A percentile compares a stretch with the other conserved stretches of the same genome.
These are phyloP conservation scores for Scyliorhinus canicula DNA, from an alignment of 2,797 vertebrate species.

Conservation along the genomic window DNA sequence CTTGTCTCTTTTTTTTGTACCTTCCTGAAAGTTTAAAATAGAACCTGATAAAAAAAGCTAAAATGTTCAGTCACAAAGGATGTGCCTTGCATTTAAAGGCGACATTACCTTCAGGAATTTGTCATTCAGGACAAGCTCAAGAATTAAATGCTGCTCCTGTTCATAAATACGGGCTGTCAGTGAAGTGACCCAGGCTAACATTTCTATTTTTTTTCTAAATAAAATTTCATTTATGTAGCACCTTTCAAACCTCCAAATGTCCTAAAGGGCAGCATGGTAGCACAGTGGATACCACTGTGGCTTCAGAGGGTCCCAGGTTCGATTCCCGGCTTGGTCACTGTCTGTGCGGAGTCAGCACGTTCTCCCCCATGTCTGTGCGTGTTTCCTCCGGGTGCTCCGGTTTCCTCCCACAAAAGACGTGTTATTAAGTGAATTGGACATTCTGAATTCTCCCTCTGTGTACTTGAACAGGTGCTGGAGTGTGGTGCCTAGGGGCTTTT, in stretches of 20 bases:
- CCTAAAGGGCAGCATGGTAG: too few species aligned
- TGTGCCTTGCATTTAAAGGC: neutral
- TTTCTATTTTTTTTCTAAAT: neutral
- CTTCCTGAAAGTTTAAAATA: neutral
- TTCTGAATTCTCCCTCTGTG: too few species aligned
- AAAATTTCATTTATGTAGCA: neutral
- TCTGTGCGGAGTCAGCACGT: too few species aligned
- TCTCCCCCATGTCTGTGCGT: too few species aligned
- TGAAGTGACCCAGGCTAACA: neutral
- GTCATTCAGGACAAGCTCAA: neutral
- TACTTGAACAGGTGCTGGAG: too few species aligned
- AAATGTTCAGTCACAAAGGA: neutral
- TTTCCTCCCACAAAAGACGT: too few species aligned
- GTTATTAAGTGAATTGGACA: too few species aligned
- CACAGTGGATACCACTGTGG: too few species aligned
- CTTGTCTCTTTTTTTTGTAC: neutral
- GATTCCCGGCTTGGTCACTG: too few species aligned
- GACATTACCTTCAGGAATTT: neutral
- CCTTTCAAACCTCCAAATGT: neutral
- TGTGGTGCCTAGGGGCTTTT: too few species aligned
- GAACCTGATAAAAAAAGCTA: neutral
- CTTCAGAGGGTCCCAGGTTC: too few species aligned
- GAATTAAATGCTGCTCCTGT: neutral
- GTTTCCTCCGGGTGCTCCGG: too few species aligned
- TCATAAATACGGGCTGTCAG: neutral